Evolutionary conservation across 2,797 vertebrate genomes (phyloP).

Genomic region (Artibeus lituratus): DNA sequence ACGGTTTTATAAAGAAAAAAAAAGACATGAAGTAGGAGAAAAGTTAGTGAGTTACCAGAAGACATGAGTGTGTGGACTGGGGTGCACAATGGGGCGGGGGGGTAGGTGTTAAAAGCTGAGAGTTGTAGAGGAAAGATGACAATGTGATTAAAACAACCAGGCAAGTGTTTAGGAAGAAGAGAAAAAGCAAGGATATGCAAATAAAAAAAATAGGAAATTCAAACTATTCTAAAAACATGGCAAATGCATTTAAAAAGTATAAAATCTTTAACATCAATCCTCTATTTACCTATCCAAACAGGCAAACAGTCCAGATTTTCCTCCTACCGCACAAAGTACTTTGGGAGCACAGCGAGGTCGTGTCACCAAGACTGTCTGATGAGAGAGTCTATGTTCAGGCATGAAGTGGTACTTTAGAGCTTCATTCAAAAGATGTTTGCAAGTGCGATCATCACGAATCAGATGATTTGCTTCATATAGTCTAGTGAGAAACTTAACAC

Average conservation of each 20-base stretch:
- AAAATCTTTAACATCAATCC: neutral
- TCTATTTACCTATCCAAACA: slow-evolving; percentile 93
- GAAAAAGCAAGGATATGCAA: neutral
- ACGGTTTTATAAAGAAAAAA: neutral
- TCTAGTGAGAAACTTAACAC: slow-evolving; percentile 97
- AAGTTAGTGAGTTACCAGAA: neutral
- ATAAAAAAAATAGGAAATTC: neutral
- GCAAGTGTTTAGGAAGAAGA: neutral
- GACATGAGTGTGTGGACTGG: neutral
- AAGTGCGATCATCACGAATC: slow-evolving; percentile 96
- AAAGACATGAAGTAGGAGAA: neutral
- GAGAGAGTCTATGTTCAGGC: slow-evolving; percentile 97
- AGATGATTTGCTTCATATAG: slow-evolving; percentile 99
- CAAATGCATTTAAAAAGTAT: slow-evolving; percentile 41
- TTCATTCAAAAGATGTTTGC: slow-evolving; percentile 98
- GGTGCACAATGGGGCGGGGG: no score
- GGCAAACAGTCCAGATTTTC: slow-evolving; percentile 97
- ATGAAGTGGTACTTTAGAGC: slow-evolving; percentile 99
- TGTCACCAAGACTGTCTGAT: slow-evolving; percentile 94
- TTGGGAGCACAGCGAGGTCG: slow-evolving; percentile 96
- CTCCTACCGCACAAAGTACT: slow-evolving; percentile 96
- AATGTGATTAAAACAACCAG: slow-evolving; percentile 17
- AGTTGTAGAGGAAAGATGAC: neutral
- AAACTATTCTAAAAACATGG: slow-evolving; percentile 34
- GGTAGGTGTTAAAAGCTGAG: neutral